Base-by-base conservation (phyloP, 2,797 vertebrate genomes). In the Caiman crocodilus region DNA sequence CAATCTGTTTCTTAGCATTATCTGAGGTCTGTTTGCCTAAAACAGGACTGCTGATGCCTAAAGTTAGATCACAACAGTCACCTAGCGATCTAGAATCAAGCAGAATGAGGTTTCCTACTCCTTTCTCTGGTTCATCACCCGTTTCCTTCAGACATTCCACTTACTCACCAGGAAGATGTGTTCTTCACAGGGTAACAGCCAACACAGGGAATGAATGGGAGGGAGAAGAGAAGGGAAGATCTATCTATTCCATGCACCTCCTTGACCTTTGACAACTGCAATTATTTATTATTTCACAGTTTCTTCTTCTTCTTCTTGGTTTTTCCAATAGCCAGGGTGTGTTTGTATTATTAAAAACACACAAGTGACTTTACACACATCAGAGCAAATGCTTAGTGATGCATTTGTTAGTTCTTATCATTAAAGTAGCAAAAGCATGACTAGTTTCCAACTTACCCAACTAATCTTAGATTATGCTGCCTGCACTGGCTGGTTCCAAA, bases 191-290 rank as follows among this genome's bases (percentile, higher is more conserved):
- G 61, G 15, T 87, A 75, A 58, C 1, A 77, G 21, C 78, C 56
- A 73, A 84, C 87, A 30, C 82, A 59, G 87, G 73, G 4, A 10
- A 81, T 78, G 78, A 64, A 60, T 75, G 84, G 32, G 21, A 25
- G 32, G n/a, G 69, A 82, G 77, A 89, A 21, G 28, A 58, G 74
- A 20, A 25, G n/a, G 30, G 75, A 32, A 73, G 73, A 58, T 42
- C 55, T 21, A 58, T 42, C 55, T 21, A 21, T 71, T 42, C 59
- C 12, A 55, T 57, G 64, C 64, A 88, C 61, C 42, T 16, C 63
- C 64, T 82, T 67, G 32, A 5, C 30, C 81, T 85, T 26, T 76
- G 85, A 79, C 85, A 93, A 67, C 83, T 84, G 74, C 84, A 79
- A 61, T 77, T 74, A 32, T 18, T 71, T 86, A 82, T 56, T 85